These are phyloP conservation scores for Parelbella ahira DNA, from an alignment of 2,888 invertebrate genomes.

Conservation along the genomic window DNA sequence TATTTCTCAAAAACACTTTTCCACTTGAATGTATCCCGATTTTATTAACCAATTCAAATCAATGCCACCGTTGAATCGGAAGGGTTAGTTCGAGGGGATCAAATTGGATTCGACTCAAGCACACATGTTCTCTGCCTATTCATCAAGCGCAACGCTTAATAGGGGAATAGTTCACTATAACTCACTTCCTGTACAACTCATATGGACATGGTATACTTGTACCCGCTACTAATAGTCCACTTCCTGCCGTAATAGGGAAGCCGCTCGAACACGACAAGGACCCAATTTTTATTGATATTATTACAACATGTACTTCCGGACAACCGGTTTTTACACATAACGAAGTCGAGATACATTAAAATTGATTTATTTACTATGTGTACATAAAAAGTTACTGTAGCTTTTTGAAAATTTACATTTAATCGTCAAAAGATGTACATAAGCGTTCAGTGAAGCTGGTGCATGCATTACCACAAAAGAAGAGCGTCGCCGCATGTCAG, in stretches of 20 bases:
- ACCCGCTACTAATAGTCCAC: conserved; percentile 32
- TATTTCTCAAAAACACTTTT: conserved; percentile 14
- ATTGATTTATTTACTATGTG: too few relatives aligned
- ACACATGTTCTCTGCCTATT: conserved; percentile 69
- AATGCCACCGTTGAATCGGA: conserved; percentile 57
- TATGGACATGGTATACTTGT: conserved; percentile 34
- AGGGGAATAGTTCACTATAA: conserved; percentile 64
- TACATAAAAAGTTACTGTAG: too few relatives aligned
- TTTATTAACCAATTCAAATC: conserved; percentile 72
- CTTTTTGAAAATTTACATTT: too few relatives aligned
- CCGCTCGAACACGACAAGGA: conserved; percentile 18
- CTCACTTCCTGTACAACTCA: conserved; percentile 52
- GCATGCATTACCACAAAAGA: not conserved
- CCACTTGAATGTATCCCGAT: conserved; percentile 27
- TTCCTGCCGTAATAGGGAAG: conserved; percentile 28
- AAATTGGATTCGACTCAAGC: conserved; percentile 70
- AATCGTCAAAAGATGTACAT: too few relatives aligned
- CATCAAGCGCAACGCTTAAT: conserved; percentile 71
- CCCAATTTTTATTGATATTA: conserved; percentile 21
- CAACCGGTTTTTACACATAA: too few relatives aligned
- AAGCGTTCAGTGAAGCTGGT: too few relatives aligned
- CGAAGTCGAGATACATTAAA: too few relatives aligned
- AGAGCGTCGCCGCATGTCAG: conserved; percentile 10
- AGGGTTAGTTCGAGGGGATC: conserved; percentile 70
- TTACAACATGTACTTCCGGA: conserved; percentile 3